Conservation (phyloP, 1,140 invertebrate genomes). For the Diachasma alloeum region DNA sequence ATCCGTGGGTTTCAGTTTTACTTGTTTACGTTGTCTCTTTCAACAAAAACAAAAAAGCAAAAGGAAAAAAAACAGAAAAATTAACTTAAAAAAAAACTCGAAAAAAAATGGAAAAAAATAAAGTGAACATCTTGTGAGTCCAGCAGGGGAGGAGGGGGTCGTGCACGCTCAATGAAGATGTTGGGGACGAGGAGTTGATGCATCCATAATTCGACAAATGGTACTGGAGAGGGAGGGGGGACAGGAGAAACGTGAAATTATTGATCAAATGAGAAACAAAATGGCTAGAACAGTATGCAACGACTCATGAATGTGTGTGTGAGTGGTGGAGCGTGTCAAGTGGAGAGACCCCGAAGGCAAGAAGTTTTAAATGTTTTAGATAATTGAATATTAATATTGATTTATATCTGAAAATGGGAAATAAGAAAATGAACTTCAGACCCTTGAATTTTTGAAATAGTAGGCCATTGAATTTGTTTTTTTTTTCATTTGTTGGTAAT, state of each 20-base stretch:
- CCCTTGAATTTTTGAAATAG: slow-evolving; percentile 35
- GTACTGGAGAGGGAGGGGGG: not conserved
- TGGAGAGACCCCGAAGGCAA: slow-evolving; percentile 45
- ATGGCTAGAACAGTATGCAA: slow-evolving; percentile 29
- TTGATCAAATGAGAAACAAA: not conserved
- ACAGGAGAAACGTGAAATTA: not conserved
- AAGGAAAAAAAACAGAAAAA: not conserved
- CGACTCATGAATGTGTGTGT: slow-evolving; percentile 31
- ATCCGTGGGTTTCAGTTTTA: slow-evolving; percentile 52
- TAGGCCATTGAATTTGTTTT: slow-evolving; percentile 24
- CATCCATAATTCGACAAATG: slow-evolving; percentile 8
- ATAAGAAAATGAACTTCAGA: slow-evolving; percentile 32
- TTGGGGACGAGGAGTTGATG: not conserved
- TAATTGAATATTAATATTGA: slow-evolving; percentile 60
- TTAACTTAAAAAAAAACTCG: not conserved
- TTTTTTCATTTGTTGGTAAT: slow-evolving; percentile 17
- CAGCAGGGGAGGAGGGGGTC: slow-evolving; percentile 6
- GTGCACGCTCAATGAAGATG: not conserved
- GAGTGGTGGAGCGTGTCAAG: slow-evolving; percentile 30
- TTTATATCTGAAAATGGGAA: slow-evolving; percentile 37
- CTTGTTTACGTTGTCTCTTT: slow-evolving; percentile 48
- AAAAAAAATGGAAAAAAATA: not conserved
- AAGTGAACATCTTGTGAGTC: slow-evolving; percentile 48
- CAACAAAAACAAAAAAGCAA: not conserved
- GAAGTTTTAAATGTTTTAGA: slow-evolving; percentile 60